Base-by-base conservation (phyloP, 2,797 vertebrate genomes). In the Sparidentex hasta region DNA sequence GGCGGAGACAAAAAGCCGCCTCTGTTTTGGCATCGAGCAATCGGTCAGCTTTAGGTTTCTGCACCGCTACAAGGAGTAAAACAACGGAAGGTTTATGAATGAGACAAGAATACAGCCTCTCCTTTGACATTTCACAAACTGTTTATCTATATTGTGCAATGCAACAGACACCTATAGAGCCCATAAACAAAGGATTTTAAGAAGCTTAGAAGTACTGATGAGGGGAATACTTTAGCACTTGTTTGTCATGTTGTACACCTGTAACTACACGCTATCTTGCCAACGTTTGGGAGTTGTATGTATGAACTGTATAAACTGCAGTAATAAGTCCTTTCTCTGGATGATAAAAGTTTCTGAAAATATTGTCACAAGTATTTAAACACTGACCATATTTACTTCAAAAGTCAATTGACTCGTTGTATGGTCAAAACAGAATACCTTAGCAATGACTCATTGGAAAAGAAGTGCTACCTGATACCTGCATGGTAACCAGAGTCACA, bases 1-100 rank as follows among this genome's bases (percentile, higher is more conserved):
- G 13, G 68, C 63, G 41, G 57, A 76, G 80, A 89, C 80, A 92
- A 92, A 92, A 88, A 81, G 88, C 84, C 85, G 81, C 80, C 79
- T 87, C 88, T 90, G 78, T 87, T 81, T 81, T 76, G 84, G 76
- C 80, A 84, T 83, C 5, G 29, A 65, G 79, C 55, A 71, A 51
- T 86, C 86, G 66, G 71, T 23, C 72, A 83, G 87, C 63, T 86
- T 81, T 65, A 23, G 54, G 68, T 88, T 85, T 78, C 70, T 64
- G 68, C 20, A 20, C 59, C 55, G 12, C 27, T 67, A 33, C 50
- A 76, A 74, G 73, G 46, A 80, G 62, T 77, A 59, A 84, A 85
- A 85, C 85, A 82, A 66, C 52, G 66, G 27, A 64, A 62, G 44
- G 78, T 80, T 81, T 88, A 76, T 90, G 55, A 83, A 86, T 85